Evolutionary conservation across 2,888 invertebrate genomes (phyloP).

Genomic region (Danaus chrysippus): DNA sequence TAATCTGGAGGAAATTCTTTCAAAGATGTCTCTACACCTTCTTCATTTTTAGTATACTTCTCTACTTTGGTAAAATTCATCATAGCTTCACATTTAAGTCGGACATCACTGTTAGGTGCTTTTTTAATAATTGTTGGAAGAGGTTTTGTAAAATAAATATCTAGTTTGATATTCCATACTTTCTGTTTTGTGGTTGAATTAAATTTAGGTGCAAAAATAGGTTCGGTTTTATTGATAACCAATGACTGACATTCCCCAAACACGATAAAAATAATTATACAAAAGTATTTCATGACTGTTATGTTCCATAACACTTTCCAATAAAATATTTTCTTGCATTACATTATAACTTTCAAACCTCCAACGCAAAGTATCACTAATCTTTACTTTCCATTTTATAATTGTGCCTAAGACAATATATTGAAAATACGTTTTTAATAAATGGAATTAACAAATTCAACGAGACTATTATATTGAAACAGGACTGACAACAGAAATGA

Average conservation of each 20-base stretch:
- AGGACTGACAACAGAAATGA: background rate
- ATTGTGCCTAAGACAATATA: background rate
- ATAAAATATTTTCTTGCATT: slow-evolving; percentile 11
- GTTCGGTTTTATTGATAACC: slow-evolving; percentile 50
- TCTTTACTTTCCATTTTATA: background rate
- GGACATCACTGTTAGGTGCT: slow-evolving; percentile 51
- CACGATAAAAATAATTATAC: slow-evolving; percentile 62
- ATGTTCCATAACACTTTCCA: slow-evolving; percentile 61
- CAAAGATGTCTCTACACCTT: slow-evolving; percentile 57
- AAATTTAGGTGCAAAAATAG: slow-evolving; percentile 47
- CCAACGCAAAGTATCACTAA: background rate
- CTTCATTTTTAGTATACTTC: slow-evolving; percentile 62
- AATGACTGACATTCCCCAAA: slow-evolving; percentile 52
- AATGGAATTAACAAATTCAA: background rate
- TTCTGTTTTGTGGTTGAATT: slow-evolving; percentile 62
- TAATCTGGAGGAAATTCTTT: slow-evolving; percentile 63
- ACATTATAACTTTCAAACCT: slow-evolving; percentile 5
- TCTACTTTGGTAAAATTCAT: slow-evolving; percentile 69
- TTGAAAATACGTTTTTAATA: too few relatives aligned
- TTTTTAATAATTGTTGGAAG: slow-evolving; percentile 53
- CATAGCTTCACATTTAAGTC: slow-evolving; percentile 67
- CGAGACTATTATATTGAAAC: background rate
- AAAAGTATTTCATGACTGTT: slow-evolving; percentile 67
- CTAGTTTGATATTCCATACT: slow-evolving; percentile 68
- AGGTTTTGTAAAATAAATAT: slow-evolving; percentile 66